These are phyloP conservation scores for Andrena bucephala DNA, from an alignment of 2,888 invertebrate species.

Conservation along the genomic window DNA sequence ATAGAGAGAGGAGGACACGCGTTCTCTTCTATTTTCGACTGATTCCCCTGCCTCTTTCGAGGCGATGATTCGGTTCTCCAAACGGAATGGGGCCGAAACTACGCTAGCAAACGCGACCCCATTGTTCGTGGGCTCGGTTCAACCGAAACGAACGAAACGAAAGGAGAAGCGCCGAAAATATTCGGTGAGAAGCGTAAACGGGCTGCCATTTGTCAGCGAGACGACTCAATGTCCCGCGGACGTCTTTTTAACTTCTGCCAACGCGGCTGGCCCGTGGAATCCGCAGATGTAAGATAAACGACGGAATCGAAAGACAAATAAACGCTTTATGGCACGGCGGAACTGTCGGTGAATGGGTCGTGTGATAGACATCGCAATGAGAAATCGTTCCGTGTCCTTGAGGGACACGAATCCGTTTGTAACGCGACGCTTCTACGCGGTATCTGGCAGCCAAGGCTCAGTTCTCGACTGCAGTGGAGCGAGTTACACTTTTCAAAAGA, in stretches of 20 bases:
- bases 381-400: slow-evolving; percentile 7
- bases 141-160: slow-evolving; percentile 4
- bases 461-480: background rate
- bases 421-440: background rate
- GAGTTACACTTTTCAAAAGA: too few relatives aligned
- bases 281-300: slow-evolving; percentile 50
- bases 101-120: background rate
- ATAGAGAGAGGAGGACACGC: background rate
- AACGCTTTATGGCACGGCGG: slow-evolving; percentile 26
- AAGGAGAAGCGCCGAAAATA: slow-evolving; percentile 44
- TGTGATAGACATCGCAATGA: background rate
- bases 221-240: slow-evolving; percentile 49
- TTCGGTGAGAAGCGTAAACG: slow-evolving; percentile 44
- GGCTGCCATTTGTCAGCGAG: slow-evolving; percentile 37
- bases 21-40: background rate
- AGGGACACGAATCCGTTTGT: background rate
- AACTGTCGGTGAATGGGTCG: slow-evolving; percentile 29
- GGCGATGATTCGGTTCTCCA: slow-evolving; percentile 12
- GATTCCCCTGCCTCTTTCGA: background rate
- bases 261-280: slow-evolving; percentile 32
- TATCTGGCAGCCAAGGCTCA: background rate
- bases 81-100: slow-evolving; percentile 8
- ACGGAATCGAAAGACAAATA: slow-evolving; percentile 42
- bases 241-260: slow-evolving; percentile 25
- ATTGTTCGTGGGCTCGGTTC: slow-evolving; percentile 17